Evolutionary conservation across 2,113 vertebrate genomes (phyloP).

Genomic region (Vulpes lagopus): DNA sequence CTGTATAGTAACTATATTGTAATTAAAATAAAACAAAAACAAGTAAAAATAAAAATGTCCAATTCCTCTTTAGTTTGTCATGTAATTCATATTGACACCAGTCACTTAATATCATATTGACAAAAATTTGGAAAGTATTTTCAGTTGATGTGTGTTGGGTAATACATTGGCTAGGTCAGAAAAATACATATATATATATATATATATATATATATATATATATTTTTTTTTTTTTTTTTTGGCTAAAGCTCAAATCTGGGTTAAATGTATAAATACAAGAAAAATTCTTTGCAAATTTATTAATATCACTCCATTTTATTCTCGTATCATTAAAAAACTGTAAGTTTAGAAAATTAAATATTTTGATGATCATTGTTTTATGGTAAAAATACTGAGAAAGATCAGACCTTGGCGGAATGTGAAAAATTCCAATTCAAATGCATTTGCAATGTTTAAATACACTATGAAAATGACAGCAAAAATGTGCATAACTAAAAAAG

Average conservation of each 20-base stretch:
- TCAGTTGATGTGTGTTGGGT: not conserved
- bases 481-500: slow-evolving; percentile 27
- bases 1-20: not conserved
- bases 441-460: slow-evolving; percentile 41
- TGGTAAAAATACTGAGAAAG: slow-evolving; percentile 21
- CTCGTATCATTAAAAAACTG: not conserved
- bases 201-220: not conserved
- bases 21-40: not conserved
- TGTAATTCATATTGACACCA: not conserved
- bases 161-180: not conserved
- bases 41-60: not conserved
- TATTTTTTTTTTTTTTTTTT: not conserved
- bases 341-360: slow-evolving; percentile 40
- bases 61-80: not conserved
- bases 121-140: slow-evolving; percentile 17
- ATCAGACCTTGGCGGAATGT: not conserved
- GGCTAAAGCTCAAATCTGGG: not conserved
- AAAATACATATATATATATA: not conserved
- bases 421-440: slow-evolving; percentile 23
- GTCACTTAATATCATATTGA: not conserved
- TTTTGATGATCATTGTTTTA: not conserved
- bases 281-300: not conserved
- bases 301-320: not conserved
- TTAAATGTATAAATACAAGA: not conserved
- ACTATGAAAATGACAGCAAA: slow-evolving; percentile 25